A percentile compares a stretch with the other conserved stretches of the same genome.
Evolutionary conservation across 2,113 vertebrate genomes (phyloP).

Genomic region (Raja brachyura): DNA sequence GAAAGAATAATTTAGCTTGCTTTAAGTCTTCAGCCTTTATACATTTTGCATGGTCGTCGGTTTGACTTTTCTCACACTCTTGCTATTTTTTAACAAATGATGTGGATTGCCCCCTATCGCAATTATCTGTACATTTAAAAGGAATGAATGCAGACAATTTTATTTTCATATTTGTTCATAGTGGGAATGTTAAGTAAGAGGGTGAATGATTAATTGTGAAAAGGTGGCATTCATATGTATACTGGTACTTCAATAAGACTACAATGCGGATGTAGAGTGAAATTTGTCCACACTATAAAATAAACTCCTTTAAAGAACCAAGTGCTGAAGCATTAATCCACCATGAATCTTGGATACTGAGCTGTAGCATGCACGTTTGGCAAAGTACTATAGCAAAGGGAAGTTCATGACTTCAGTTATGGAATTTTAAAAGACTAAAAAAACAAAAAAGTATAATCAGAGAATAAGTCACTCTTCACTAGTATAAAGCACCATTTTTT

Average conservation of each 20-base stretch:
- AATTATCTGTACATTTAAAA: constrained; percentile 19
- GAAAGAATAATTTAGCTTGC: constrained; percentile 33
- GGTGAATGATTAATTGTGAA: constrained; percentile 1
- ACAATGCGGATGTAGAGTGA: background rate
- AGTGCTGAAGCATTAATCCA: background rate
- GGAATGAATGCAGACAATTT: constrained; percentile 8
- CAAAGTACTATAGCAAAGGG: background rate
- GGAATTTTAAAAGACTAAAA: background rate
- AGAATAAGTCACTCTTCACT: background rate
- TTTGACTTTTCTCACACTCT: constrained; percentile 30
- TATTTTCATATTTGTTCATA: constrained; percentile 6
- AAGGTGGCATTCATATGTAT: background rate
- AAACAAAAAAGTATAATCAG: background rate
- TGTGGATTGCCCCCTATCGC: background rate
- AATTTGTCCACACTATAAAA: background rate
- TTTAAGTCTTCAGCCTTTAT: background rate
- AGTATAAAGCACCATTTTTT: background rate
- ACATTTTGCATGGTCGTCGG: constrained; percentile 26
- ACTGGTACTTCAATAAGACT: background rate
- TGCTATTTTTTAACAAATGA: background rate
- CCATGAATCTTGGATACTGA: background rate
- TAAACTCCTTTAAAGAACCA: background rate
- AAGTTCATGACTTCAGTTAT: background rate
- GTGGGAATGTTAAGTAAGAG: background rate
- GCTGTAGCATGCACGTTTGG: background rate